phyloP scores from a whole-genome alignment of 2,113 vertebrate species.

The Clarias batrachus region DNA sequence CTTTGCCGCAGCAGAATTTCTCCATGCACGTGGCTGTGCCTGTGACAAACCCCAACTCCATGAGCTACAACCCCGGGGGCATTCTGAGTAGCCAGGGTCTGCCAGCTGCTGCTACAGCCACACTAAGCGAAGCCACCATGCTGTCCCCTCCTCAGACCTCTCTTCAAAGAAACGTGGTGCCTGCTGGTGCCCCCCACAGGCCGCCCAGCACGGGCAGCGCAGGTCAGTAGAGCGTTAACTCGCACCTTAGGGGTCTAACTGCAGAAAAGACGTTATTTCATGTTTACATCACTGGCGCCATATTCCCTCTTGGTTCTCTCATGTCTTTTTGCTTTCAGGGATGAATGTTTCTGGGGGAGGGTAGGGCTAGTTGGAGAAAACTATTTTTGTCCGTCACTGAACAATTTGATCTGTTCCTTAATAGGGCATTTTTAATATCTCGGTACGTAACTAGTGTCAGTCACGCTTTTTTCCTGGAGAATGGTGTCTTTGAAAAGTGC shows the following conservation, averaged over 20 bases:
- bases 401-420: neutral
- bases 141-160: slow-evolving; percentile 86
- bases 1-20: slow-evolving; percentile 93
- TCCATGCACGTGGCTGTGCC: slow-evolving; percentile 98
- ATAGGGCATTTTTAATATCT: neutral
- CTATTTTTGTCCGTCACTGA: neutral
- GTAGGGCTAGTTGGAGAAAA: neutral
- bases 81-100: slow-evolving; percentile 84
- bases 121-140: slow-evolving; percentile 88
- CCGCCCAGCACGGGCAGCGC: slow-evolving; percentile 87
- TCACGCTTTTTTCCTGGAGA: slow-evolving; percentile 42
- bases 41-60: slow-evolving; percentile 87
- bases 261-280: neutral
- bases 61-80: slow-evolving; percentile 88
- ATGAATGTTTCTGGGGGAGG: neutral
- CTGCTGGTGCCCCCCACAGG: slow-evolving; percentile 86
- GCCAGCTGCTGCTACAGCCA: slow-evolving; percentile 80
- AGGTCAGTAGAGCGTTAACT: slow-evolving; percentile 69
- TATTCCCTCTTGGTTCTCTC: neutral
- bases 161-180: slow-evolving; percentile 87
- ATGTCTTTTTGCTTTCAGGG: neutral
- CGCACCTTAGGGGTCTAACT: neutral
- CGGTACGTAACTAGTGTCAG: neutral
- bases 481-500: slow-evolving; percentile 29
- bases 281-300: neutral